Base-by-base conservation (phyloP, 2,113 vertebrate species). In the Antennarius striatus region DNA sequence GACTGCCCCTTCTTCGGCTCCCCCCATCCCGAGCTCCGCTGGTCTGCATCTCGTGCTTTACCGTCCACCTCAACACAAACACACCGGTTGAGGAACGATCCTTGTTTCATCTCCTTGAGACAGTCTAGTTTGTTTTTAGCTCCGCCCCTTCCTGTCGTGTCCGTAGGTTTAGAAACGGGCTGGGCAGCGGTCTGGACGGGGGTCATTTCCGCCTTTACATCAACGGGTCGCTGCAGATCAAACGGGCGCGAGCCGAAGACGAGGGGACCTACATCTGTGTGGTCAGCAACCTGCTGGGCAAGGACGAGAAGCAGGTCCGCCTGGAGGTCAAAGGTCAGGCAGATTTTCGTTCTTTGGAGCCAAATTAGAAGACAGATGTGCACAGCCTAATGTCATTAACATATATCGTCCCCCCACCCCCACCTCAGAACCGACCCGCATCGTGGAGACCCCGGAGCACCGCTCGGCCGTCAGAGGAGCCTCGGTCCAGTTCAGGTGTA, bases 1-100 rank as follows among this genome's bases (percentile, higher is more conserved):
- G 94, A 97, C 71, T 99, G 98, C 55, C 96, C 96, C 0, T 99
- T 95, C 77, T 99, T 99, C 0, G 98, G 98, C n/a, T 98, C 98
- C 0, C 98, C 98, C 1, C 90, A 95, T 36, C 98, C 98, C 1
- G 91, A 91, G 3, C 87, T 98, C 40, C 93, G 97, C 70, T 98
- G 98, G 98, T 99, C 90, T 95, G 95, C 46, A 49, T 7, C 5
- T n/a, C 0, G 3, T 39, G 2, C 8, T 17, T 12, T 4, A 45
- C 29, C 51, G 0, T n/a, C 28, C 11, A 10, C 28, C 22, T 36
- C 2, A 36, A 36, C 7, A 36, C 32, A 36, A 36, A 36, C 4
- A 36, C 7, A 36, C 22, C 22, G 22, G 22, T 22, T 22, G 32
- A 5, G 32, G 32, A 36, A 36, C 4, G 4, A 36, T 4, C 22